Conservation (phyloP, 2,797 vertebrate species). For the Sylvilagus floridanus region DNA sequence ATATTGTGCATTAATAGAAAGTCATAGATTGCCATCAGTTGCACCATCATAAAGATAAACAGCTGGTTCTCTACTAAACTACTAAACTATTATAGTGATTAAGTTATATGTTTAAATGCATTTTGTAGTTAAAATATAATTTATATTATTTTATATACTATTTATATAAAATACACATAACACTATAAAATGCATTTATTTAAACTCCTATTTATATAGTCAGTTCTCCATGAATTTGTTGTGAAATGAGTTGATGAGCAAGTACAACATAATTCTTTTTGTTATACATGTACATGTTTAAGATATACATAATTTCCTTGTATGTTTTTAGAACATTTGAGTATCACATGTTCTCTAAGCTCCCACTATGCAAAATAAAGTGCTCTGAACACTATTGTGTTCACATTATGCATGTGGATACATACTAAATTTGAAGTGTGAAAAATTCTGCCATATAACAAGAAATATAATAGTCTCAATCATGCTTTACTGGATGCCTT, state of each 20-base stretch:
- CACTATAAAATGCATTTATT: too few species aligned
- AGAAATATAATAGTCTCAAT: neutral
- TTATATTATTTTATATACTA: too few species aligned
- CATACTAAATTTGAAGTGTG: neutral
- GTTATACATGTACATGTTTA: neutral
- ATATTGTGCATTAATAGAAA: rapidly evolving
- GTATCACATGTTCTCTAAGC: neutral
- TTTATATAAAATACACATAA: too few species aligned
- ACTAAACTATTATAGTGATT: neutral
- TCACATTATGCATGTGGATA: neutral
- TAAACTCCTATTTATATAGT: too few species aligned
- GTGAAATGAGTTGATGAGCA: neutral
- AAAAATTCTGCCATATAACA: neutral
- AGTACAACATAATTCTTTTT: neutral
- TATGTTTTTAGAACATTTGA: neutral
- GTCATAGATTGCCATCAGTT: neutral
- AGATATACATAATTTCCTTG: neutral
- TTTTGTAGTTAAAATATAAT: neutral
- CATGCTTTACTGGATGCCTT: neutral
- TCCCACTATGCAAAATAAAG: neutral
- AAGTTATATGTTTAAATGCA: neutral
- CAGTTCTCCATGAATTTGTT: neutral
- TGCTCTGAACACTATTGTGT: neutral
- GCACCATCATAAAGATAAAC: too few species aligned
- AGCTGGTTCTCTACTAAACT: too few species aligned